Conservation (phyloP, 2,888 invertebrate species). For the Petrolisthes manimaculis region DNA sequence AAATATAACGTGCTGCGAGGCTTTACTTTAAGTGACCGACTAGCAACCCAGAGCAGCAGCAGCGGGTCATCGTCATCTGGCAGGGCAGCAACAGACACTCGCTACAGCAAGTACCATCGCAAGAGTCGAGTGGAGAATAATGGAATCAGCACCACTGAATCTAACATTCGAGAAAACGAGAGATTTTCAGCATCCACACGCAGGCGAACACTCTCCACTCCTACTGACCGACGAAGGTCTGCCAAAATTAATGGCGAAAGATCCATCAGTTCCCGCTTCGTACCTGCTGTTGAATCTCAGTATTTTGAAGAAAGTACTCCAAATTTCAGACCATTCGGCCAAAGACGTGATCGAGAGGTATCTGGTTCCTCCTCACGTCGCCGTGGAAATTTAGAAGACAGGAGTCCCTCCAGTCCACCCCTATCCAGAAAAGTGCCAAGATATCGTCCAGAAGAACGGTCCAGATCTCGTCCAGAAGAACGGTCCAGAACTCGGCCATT, state of each 20-base stretch:
- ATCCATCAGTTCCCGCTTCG: constrained; percentile 45
- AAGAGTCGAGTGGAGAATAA: constrained; percentile 60
- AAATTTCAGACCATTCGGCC: constrained; percentile 46
- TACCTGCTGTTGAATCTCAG: constrained; percentile 41
- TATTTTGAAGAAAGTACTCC: constrained; percentile 43
- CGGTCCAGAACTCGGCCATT: background rate
- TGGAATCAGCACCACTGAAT: constrained; percentile 48
- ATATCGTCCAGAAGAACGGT: background rate
- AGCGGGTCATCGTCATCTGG: constrained; percentile 37
- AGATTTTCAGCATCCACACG: constrained; percentile 60
- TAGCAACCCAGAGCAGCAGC: constrained; percentile 25
- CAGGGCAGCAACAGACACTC: constrained; percentile 60
- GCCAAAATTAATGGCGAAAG: constrained; percentile 17
- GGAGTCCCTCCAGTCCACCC: background rate
- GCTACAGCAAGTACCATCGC: constrained; percentile 64
- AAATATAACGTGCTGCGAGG: constrained; percentile 63
- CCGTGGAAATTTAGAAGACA: constrained; percentile 26
- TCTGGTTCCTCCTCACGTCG: constrained; percentile 23
- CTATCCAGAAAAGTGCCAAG: background rate
- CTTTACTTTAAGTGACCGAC: constrained; percentile 59
- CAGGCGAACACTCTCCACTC: constrained; percentile 48
- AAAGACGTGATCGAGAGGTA: constrained; percentile 37
- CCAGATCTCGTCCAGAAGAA: background rate
- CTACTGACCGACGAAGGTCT: constrained; percentile 37
- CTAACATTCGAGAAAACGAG: constrained; percentile 47